Evolutionary conservation across 2,797 vertebrate genomes (phyloP), one percentile per base, ranked within the genome.

Genomic region (Brachyrhaphis roseni): DNA sequence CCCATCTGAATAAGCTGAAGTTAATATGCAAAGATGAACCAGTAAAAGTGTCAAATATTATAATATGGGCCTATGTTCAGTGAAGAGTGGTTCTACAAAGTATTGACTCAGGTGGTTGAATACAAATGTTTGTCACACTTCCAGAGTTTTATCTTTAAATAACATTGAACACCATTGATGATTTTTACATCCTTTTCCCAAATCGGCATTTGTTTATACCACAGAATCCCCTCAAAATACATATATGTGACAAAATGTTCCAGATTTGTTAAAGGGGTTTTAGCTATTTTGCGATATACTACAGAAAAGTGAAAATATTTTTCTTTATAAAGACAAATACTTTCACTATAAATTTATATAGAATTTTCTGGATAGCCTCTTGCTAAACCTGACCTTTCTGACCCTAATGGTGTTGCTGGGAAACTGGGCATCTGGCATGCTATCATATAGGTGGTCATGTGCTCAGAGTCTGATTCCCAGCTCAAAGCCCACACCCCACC

Each of bases 391-490:
- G 20, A 4, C 5, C 10, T 43, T 70, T 23, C 26, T 70, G 47
- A 43, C 15, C 16, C 11, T 20, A 49, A 39, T 26, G 8, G 3
- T 16, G 45, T 16, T 53, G 64, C 6, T 43, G 36, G 62, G 31
- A 45, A 62, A 28, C 41, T 78, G 31, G 20, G 20, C 13, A 34
- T 13, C 23, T 62, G 77, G 62, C 43, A 3, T 39, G 12, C 31
- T 18, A 55, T 62, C 31, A 36, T 47, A n/a, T 72, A 59, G 53
- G 5, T 26, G 12, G 53, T 78, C 77, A 78, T 73, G 53, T 78
- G 77, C 39, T 46, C 43, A 31, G 51, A 55, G 77, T 28, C 77
- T 78, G 77, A 39, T 23, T 62, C 39, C 26, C 26, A 49, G 66
- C 20, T 23, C 3, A n/a, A 49, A 39, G 34, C 49, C 59, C 23